Evolutionary conservation across 2,797 vertebrate species (phyloP).

Genomic region (Sebastes baramenuke): DNA sequence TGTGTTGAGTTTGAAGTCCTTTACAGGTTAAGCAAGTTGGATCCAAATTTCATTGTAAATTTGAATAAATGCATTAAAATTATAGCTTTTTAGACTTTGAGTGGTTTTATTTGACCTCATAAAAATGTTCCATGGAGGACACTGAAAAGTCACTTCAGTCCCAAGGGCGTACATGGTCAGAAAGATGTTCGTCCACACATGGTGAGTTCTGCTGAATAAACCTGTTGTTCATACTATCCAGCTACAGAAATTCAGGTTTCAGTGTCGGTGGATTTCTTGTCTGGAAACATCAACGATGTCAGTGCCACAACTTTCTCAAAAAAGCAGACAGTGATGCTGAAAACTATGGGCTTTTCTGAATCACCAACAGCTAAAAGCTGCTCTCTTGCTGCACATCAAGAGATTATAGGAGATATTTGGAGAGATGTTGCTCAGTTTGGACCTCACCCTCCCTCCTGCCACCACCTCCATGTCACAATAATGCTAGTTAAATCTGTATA

Average conservation of each 20-base stretch:
- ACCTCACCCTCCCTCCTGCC: neutral
- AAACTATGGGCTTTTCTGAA: neutral
- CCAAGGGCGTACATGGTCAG: neutral
- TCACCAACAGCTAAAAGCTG: conserved; percentile 15
- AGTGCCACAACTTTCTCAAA: neutral
- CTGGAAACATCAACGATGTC: neutral
- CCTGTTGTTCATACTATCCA: neutral
- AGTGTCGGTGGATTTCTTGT: neutral
- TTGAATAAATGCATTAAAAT: neutral
- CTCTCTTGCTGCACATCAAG: conserved; percentile 19
- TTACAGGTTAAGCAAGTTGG: neutral
- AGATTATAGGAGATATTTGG: conserved; percentile 21
- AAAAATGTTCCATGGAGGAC: neutral
- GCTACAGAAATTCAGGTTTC: neutral
- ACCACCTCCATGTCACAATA: neutral
- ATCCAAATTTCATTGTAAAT: neutral
- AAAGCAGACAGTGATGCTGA: neutral
- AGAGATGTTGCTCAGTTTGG: conserved; percentile 18
- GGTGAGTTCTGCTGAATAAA: neutral
- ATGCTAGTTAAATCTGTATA: neutral
- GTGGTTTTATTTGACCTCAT: neutral
- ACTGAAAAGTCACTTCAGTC: neutral
- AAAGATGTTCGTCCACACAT: neutral
- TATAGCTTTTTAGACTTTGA: neutral
- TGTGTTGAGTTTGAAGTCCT: neutral